Base-by-base conservation (phyloP, 2,113 vertebrate species). In the Xenopus laevis region DNA sequence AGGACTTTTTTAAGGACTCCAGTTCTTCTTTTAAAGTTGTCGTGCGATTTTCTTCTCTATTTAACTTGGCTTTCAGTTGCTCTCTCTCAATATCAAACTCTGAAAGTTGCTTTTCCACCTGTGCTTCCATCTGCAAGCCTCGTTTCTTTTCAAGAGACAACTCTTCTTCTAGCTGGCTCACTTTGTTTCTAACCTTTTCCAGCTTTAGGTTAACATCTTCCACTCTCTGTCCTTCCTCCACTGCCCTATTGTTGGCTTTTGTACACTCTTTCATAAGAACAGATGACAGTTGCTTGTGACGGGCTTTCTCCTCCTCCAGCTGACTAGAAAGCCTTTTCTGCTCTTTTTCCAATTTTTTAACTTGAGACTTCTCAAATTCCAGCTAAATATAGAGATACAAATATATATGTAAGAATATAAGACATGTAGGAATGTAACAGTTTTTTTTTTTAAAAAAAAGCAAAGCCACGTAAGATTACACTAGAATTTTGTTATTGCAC, bases 281-380 rank as follows among this genome's bases (percentile, higher is more conserved):
- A 18, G 93, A 92, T 3, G 95, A 95, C 3, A 98, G 90, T 67
- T 98, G 95, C 81, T 97, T 96, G 85, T 97, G 94, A 59, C 95
- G 93, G 30, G 92, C 83, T 10, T 94, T 91, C 23, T 98, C 95
- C 53, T 98, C 97, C 46, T 98, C 95, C 68, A 98, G 55, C 87
- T 97, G 95, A 58, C 91, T 91, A 0, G 89, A 91, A 20, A 96
- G 83, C 62, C 92, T 92, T 64, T 93, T 93, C 82, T 96, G 95
- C 13, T 99, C 96, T 53, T 94, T 96, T 68, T 98, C 96, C 81
- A 97, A 81, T 33, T 93, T 94, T 4, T 95, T 93, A 53, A 94
- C 93, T 80, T 98, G 96, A 40, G 92, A 90, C 68, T 94, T 95
- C 79, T 99, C 97, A 88, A 98, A 98, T 69, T 97, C 97, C 91